Base-by-base conservation (phyloP, 1,140 invertebrate genomes). In the Nasonia longicornis region DNA sequence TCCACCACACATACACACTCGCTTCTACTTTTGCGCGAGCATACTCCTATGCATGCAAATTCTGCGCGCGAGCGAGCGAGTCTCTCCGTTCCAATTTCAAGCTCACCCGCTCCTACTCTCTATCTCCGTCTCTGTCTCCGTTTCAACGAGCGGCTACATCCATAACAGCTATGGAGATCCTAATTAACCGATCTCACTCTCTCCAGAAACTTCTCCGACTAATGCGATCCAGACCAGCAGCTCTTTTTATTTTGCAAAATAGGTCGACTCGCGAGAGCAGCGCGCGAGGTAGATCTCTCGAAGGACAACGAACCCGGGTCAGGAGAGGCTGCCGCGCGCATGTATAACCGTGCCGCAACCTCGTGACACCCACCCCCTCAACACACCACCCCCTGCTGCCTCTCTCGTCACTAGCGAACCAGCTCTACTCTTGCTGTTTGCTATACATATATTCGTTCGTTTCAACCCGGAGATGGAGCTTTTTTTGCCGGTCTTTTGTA, bases 301-400 rank as follows among this genome's bases (percentile, higher is more conserved):
- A 85, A 85, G 87, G 86, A 87, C 88, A 87, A 87, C 85, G 88
- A 88, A 89, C 87, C 85, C 87, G 85, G 85, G 86, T 86, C 85
- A 85, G 82, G 80, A 84, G 83, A 82, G 84, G 83, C 26, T 78
- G 84, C 2, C 31, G 3, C 31, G 31, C 72, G 75, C 67, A 20
- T 74, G 45, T 83, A 29, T 52, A 81, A 76, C 79, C 81, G 29
- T 84, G 69, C 80, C 79, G 83, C 78, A 71, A 75, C 77, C 79
- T 52, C 66, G 74, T 81, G 75, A 48, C 69, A 77, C 38, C 58
- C 73, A 48, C 76, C 69, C 67, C 22, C 38, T 45, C 66, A 69
- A 12, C 12, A 52, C 29, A 69, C 7, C 42, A 63, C 52, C 69
- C 31, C 0, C 14, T 26, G 3, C 31, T 35, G 31, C 31, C 31